Percentiles rank a stretch among this genome's conserved stretches.
phyloP scores from a whole-genome alignment of 2,113 vertebrate genomes.

The Sphyrna mokarran region DNA sequence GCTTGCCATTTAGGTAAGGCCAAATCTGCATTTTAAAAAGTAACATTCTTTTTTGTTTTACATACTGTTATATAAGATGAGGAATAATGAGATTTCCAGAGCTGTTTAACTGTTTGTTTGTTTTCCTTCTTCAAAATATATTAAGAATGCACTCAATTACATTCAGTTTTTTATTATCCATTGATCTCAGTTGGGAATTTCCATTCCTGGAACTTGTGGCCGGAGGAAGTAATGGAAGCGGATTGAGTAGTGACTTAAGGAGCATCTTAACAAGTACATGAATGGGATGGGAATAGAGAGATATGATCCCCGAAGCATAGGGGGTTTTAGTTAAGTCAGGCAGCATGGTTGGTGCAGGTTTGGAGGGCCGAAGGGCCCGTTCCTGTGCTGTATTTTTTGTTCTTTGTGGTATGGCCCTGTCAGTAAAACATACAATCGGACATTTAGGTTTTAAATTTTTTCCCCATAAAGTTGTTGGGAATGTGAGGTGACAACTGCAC shows the following conservation, averaged over 20 bases:
- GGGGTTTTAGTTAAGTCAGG: too few relatives aligned
- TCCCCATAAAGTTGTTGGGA: neutral
- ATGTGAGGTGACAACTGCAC: neutral
- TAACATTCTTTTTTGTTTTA: neutral
- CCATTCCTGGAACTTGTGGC: too few relatives aligned
- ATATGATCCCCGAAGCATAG: too few relatives aligned
- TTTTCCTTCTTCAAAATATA: neutral
- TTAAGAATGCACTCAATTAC: neutral
- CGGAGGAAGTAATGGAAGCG: too few relatives aligned
- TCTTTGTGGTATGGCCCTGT: neutral
- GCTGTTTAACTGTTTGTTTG: neutral
- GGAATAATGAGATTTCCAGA: neutral
- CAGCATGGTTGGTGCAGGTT: too few relatives aligned
- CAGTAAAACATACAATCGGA: neutral
- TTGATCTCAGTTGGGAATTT: too few relatives aligned
- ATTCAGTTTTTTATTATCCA: neutral
- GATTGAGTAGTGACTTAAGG: too few relatives aligned
- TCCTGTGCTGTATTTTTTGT: too few relatives aligned
- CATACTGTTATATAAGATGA: neutral
- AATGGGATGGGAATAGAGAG: too few relatives aligned
- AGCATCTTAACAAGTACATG: too few relatives aligned
- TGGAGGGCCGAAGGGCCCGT: too few relatives aligned
- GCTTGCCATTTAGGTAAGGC: slow-evolving; percentile 70
- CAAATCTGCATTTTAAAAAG: neutral
- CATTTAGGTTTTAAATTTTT: neutral